These are phyloP conservation scores for Diorhabda sublineata DNA, from an alignment of 1,140 invertebrate genomes.

Conservation along the genomic window DNA sequence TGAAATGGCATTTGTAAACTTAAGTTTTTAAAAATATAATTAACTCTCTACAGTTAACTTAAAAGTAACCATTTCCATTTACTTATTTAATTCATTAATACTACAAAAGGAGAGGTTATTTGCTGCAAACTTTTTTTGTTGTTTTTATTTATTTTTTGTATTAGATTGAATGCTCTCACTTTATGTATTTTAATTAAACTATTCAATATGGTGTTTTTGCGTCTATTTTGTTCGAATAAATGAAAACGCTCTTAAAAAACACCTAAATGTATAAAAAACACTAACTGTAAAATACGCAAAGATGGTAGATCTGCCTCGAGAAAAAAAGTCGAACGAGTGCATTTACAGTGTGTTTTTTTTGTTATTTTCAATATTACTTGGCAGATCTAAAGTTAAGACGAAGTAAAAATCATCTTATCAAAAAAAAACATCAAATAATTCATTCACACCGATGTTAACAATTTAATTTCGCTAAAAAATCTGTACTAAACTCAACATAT, in stretches of 20 bases:
- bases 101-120: conserved; percentile 13
- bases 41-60: background rate
- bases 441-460: background rate
- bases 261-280: conserved; percentile 10
- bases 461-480: conserved; percentile 10
- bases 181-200: background rate
- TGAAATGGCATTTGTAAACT: background rate
- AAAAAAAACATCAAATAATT: background rate
- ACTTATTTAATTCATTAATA: conserved; percentile 1
- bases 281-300: conserved; percentile 12
- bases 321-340: background rate
- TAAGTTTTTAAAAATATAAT: conserved; percentile 9
- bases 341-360: conserved; percentile 18
- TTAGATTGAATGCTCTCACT: conserved; percentile 8
- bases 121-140: conserved; percentile 7
- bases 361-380: background rate
- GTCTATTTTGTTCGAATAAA: conserved; percentile 2
- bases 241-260: conserved; percentile 10
- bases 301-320: conserved; percentile 14
- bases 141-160: conserved; percentile 6
- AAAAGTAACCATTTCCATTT: background rate
- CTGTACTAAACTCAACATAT: conserved; percentile 7
- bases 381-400: conserved; percentile 10
- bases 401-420: background rate
- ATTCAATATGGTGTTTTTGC: conserved; percentile 4